phyloP scores from a whole-genome alignment of 2,797 vertebrate species.

The Nasua narica region DNA sequence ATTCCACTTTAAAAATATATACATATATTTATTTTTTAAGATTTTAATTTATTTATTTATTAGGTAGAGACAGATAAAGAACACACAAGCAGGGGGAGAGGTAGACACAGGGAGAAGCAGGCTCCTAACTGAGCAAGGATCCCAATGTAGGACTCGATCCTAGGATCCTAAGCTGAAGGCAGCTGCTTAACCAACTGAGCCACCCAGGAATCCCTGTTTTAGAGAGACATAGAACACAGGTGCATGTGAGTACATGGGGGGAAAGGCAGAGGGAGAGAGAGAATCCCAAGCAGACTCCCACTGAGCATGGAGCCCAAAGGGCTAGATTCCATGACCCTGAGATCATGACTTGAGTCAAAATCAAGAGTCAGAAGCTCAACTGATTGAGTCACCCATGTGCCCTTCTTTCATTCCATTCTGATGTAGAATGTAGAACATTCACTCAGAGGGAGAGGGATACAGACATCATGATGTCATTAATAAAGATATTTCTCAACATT shows the following conservation, averaged over 20 bases:
- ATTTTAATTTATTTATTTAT: no score
- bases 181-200: no score
- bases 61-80: no score
- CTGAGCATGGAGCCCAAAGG: background rate
- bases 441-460: background rate
- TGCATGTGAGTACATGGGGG: rapidly evolving
- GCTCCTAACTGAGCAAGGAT: no score
- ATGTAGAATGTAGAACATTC: background rate
- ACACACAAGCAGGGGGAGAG: no score
- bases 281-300: background rate
- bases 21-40: background rate
- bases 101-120: no score
- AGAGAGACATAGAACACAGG: background rate
- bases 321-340: background rate
- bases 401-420: background rate
- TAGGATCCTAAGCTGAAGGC: no score
- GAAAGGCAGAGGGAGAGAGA: background rate
- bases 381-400: background rate
- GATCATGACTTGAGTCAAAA: background rate
- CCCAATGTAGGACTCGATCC: no score
- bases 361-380: background rate
- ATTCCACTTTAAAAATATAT: background rate
- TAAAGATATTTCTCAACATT: background rate
- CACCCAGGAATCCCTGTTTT: no score
- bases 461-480: no score